Base-by-base conservation (phyloP, 2,113 vertebrate species). In the Triplophysa tibetana region DNA sequence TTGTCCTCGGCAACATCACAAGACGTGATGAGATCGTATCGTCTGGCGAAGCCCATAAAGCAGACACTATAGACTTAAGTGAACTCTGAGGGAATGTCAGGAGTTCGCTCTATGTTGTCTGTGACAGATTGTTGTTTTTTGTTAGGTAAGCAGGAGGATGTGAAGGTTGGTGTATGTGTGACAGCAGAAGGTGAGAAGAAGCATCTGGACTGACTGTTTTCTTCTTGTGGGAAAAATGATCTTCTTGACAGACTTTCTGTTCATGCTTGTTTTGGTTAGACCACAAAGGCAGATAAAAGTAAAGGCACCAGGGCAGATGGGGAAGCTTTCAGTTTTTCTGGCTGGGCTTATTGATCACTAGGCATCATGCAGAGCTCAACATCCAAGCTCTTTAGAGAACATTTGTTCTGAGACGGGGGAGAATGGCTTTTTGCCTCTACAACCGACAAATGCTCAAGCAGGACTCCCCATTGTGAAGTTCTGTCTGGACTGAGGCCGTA, bases 11-110 rank as follows among this genome's bases (percentile, higher is more conserved):
- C 45, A 50, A 75, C 64, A 81, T 56, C 70, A 81, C 79, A 81
- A 63, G 70, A 73, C 63, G 79, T 74, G 79, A 81, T 81, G 63
- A 78, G 80, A 84, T 81, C 41, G 38, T 79, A 79, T 79, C 80
- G 23, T n/a, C 38, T 60, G 38, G n/a, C 12, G 8, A 48, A 72
- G 74, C 68, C 29, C 24, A 66, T 38, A 66, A 75, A 60, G 38
- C 64, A 81, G 38, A 58, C 19, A 5, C 50, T 52, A 16, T 52
- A 52, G 50, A 58, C 54, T 58, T 8, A 21, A 58, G 54, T 58
- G 54, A 56, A 56, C 73, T 77, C 73, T 16, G 56, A 63, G 29
- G 75, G 65, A 29, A 63, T 82, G 80, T 66, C 79, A 81, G 75
- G 62, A 69, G 83, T 78, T 75, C 78, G 70, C 67, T 78, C 63